phyloP scores from a whole-genome alignment of 2,797 vertebrate species.

The Sebastes itinus region DNA sequence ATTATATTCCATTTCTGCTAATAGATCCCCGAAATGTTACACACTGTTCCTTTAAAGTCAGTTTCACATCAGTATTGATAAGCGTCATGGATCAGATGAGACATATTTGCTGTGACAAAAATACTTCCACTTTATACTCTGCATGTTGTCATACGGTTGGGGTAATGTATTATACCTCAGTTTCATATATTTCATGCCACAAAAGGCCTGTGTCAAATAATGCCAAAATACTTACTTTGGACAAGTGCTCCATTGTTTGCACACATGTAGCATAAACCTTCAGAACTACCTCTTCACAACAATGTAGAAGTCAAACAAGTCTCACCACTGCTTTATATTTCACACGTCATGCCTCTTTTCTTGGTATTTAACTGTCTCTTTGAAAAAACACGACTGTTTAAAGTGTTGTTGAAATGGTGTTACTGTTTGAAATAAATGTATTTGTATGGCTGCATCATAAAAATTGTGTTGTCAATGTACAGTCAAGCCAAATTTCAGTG shows the following conservation, averaged over 20 bases:
- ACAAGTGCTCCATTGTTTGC: constrained; percentile 44
- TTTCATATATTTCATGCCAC: constrained; percentile 21
- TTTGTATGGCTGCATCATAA: constrained; percentile 5
- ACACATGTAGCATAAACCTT: constrained; percentile 55
- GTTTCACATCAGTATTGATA: background rate
- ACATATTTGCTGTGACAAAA: background rate
- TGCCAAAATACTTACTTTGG: constrained; percentile 45
- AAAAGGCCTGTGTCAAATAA: constrained; percentile 15
- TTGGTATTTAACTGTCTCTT: constrained; percentile 6
- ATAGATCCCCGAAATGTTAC: too few relatives aligned
- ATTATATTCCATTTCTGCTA: too few relatives aligned
- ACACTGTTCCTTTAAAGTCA: background rate
- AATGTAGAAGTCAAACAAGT: constrained; percentile 22
- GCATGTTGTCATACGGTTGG: constrained; percentile 15
- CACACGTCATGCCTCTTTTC: constrained; percentile 12
- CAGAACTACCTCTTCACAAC: constrained; percentile 71
- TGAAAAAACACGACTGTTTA: background rate
- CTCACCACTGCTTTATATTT: constrained; percentile 1
- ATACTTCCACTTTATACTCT: background rate
- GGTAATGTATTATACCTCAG: constrained; percentile 41
- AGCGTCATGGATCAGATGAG: background rate
- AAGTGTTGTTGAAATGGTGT: constrained; percentile 10
- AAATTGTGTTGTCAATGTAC: constrained; percentile 1
- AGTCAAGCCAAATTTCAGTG: background rate
- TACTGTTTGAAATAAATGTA: constrained; percentile 25